phyloP scores from a whole-genome alignment of 1,140 invertebrate species.

The Oreohelix idahoensis region DNA sequence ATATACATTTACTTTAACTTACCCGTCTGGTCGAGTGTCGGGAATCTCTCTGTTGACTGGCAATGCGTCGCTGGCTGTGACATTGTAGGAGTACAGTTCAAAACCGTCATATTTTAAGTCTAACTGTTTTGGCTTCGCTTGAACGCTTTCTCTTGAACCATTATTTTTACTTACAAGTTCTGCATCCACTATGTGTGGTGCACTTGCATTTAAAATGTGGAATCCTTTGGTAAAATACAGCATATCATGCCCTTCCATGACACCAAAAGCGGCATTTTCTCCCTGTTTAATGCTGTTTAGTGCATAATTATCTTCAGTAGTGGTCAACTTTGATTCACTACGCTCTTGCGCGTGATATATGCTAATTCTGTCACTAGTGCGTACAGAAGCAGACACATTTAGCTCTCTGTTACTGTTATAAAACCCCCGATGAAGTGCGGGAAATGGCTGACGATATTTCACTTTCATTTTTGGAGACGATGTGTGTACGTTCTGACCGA shows the following conservation, averaged over 20 bases:
- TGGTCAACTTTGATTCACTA: neutral
- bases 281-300: neutral
- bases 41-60: constrained; percentile 37
- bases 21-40: constrained; percentile 45
- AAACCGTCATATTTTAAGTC: constrained; percentile 42
- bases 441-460: neutral
- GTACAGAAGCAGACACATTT: neutral
- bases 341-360: neutral
- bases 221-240: too few species aligned
- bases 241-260: too few species aligned
- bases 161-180: neutral
- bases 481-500: neutral
- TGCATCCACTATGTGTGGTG: neutral
- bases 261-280: too few species aligned
- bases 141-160: neutral
- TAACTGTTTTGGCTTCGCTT: neutral
- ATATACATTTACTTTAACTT: neutral
- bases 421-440: neutral
- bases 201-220: neutral
- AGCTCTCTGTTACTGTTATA: neutral
- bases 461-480: neutral
- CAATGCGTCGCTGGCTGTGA: constrained; percentile 43
- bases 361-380: neutral
- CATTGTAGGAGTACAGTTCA: constrained; percentile 43
- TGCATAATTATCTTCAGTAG: neutral